Conservation (phyloP, 2,113 vertebrate genomes). For the Amia ocellicauda region DNA sequence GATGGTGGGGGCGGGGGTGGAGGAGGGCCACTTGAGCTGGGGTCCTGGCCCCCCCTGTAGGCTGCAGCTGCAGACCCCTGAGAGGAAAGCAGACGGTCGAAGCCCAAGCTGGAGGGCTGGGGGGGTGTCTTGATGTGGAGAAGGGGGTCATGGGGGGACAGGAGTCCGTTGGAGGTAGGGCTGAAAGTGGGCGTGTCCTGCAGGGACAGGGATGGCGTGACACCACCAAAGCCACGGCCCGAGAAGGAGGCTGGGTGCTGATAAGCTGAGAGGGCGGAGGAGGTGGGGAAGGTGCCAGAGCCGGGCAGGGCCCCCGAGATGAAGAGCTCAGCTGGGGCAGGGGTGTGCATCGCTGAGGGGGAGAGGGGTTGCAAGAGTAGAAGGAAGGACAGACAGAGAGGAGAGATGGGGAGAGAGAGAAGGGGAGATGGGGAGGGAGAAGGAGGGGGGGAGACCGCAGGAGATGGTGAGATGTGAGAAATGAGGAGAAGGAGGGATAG, state of each 20-base stretch:
- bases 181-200: constrained; percentile 91
- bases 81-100: constrained; percentile 71
- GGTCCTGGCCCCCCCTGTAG: constrained; percentile 68
- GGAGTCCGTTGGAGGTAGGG: constrained; percentile 81
- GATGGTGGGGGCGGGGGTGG: constrained; percentile 49
- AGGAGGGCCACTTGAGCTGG: constrained; percentile 27
- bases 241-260: constrained; percentile 92
- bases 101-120: constrained; percentile 68
- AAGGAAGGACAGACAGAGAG: constrained; percentile 31
- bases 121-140: constrained; percentile 78
- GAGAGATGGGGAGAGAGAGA: constrained; percentile 5
- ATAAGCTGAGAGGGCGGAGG: constrained; percentile 90
- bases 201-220: constrained; percentile 77
- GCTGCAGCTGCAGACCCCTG: constrained; percentile 66
- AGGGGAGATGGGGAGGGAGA: background rate
- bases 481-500: background rate
- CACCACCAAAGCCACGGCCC: constrained; percentile 83
- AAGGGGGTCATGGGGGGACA: constrained; percentile 81
- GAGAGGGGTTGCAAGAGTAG: constrained; percentile 37
- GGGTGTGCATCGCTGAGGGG: constrained; percentile 86
- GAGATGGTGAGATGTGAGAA: too few relatives aligned
- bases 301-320: constrained; percentile 89
- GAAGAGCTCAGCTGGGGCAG: constrained; percentile 89
- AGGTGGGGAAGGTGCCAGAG: constrained; percentile 88
- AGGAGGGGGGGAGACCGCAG: too few relatives aligned